A percentile compares a stretch with the other conserved stretches of the same genome.
phyloP scores from a whole-genome alignment of 2,888 invertebrate genomes.

The Xylota segnis region DNA sequence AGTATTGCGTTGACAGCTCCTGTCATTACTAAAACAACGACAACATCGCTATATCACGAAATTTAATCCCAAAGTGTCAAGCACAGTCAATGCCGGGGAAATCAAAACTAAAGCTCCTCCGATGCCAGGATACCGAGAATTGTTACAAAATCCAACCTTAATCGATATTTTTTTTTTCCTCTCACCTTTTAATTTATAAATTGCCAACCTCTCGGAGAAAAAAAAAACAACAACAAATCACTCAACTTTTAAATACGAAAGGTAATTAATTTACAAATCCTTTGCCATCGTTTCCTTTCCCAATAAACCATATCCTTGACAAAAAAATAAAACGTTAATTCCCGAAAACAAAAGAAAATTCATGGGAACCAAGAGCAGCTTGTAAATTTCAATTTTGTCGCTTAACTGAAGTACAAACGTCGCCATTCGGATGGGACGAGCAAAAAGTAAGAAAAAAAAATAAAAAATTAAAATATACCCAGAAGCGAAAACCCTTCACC shows the following conservation, averaged over 20 bases:
- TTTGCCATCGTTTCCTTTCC: not conserved
- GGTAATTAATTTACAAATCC: constrained; percentile 18
- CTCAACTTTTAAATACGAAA: not conserved
- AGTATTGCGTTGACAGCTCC: no score
- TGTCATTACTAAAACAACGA: no score
- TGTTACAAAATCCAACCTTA: not conserved
- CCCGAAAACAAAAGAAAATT: not conserved
- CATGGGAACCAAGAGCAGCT: constrained; percentile 18
- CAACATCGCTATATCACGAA: not conserved
- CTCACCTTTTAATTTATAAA: not conserved
- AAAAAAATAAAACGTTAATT: not conserved
- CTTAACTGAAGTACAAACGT: constrained; percentile 56
- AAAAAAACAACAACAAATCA: not conserved
- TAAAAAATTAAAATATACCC: constrained; percentile 43
- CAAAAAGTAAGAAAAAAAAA: no score
- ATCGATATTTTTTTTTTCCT: not conserved
- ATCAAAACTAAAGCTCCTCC: not conserved
- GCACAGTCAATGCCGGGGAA: not conserved
- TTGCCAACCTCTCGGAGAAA: not conserved
- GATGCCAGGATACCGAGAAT: not conserved
- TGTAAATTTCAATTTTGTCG: constrained; percentile 59
- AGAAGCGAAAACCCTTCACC: constrained; percentile 60
- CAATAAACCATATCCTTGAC: constrained; percentile 28
- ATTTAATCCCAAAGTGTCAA: not conserved
- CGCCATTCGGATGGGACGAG: constrained; percentile 34